Evolutionary conservation across 2,113 vertebrate genomes (phyloP).

Genomic region (Trichomycterus rosablanca): DNA sequence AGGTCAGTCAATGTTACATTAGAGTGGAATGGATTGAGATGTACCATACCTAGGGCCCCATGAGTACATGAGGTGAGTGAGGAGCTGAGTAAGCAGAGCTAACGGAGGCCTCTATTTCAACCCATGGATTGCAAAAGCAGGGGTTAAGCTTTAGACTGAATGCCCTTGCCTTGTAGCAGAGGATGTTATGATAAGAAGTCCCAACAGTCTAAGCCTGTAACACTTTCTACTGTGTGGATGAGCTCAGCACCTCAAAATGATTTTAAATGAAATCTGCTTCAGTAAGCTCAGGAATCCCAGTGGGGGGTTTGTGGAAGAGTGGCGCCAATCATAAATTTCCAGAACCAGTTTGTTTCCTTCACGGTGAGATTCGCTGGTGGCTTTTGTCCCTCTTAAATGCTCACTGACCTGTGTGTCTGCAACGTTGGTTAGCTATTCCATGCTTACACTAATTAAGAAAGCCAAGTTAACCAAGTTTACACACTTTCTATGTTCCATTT

Average conservation of each 20-base stretch:
- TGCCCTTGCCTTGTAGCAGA: slow-evolving; percentile 22
- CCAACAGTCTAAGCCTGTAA: slow-evolving; percentile 31
- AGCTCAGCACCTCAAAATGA: slow-evolving; percentile 31
- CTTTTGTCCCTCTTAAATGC: too few relatives aligned
- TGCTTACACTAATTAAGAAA: too few relatives aligned
- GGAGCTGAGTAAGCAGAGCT: slow-evolving; percentile 10
- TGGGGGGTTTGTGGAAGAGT: too few relatives aligned
- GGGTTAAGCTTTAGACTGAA: slow-evolving; percentile 25
- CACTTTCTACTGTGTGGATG: slow-evolving; percentile 30
- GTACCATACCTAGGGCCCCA: background rate
- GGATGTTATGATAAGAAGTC: slow-evolving; percentile 47
- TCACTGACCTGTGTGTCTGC: too few relatives aligned
- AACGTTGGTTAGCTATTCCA: too few relatives aligned
- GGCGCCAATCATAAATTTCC: too few relatives aligned
- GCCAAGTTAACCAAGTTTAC: too few relatives aligned
- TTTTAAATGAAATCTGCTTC: slow-evolving; percentile 12
- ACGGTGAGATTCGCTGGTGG: too few relatives aligned
- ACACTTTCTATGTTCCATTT: too few relatives aligned
- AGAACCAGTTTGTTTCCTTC: too few relatives aligned
- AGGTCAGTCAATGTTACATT: background rate
- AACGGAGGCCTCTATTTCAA: background rate
- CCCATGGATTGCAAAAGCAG: background rate
- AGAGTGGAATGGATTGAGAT: too few relatives aligned
- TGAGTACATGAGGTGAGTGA: background rate
- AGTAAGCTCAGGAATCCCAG: background rate